A percentile compares a stretch with the other conserved stretches of the same genome.
phyloP scores from a whole-genome alignment of 35 echinoderm and acorn worm genomes.

The Stichopus chloronotus region DNA sequence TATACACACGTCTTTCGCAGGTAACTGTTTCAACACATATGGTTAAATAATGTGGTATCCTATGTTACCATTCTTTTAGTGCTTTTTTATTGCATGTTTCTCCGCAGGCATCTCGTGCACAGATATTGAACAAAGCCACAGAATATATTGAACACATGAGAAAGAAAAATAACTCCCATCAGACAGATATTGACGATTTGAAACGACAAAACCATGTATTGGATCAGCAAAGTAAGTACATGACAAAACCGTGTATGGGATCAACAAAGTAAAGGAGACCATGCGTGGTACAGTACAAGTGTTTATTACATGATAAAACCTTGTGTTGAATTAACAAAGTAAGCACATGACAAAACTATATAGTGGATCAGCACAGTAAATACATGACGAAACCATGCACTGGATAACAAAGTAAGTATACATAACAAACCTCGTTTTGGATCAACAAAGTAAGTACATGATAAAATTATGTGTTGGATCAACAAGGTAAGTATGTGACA shows the following conservation, averaged over 20 bases:
- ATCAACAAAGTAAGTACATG: conserved; percentile 89
- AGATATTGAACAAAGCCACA: conserved; percentile 99
- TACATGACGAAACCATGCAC: no score
- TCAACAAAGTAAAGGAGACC: neutral
- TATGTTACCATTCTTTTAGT: no score
- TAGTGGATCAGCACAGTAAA: no score
- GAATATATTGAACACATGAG: conserved; percentile 99
- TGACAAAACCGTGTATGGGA: neutral
- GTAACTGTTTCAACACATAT: no score
- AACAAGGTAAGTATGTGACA: neutral
- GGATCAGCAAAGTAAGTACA: conserved; percentile 94
- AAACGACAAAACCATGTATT: conserved; percentile 90
- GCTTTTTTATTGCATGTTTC: no score
- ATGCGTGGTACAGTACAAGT: no score
- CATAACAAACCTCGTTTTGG: conserved; percentile 66
- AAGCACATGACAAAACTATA: no score
- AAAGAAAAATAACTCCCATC: conserved; percentile 97
- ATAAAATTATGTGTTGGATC: neutral
- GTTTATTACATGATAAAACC: no score
- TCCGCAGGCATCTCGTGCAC: conserved; percentile 87
- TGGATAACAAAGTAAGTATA: neutral
- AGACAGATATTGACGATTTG: conserved; percentile 94
- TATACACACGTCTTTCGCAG: no score
- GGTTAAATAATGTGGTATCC: no score
- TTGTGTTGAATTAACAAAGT: no score